A percentile compares a stretch with the other conserved stretches of the same genome.
phyloP scores from a whole-genome alignment of 2,888 invertebrate genomes.

The Candidula unifasciata region DNA sequence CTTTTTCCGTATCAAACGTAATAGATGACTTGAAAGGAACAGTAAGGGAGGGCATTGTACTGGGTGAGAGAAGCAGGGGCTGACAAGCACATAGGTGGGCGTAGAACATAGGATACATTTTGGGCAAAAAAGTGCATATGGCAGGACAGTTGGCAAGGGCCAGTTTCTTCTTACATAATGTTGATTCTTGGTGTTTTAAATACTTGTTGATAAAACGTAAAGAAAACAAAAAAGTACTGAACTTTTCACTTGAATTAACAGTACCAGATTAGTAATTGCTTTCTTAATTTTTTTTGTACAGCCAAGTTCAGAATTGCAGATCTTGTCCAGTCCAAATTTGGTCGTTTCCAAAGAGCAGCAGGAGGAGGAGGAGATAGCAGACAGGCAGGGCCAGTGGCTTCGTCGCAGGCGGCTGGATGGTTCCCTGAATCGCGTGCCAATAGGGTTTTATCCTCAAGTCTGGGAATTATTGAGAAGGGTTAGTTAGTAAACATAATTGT shows the following conservation, averaged over 20 bases:
- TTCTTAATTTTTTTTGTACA: not conserved
- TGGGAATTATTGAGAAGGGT: constrained; percentile 82
- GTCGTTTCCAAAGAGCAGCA: constrained; percentile 43
- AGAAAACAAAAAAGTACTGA: not conserved
- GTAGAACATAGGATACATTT: too few relatives aligned
- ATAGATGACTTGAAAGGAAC: too few relatives aligned
- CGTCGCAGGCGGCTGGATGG: constrained; percentile 95
- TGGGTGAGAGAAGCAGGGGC: too few relatives aligned
- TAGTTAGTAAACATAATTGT: too few relatives aligned
- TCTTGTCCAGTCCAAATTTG: constrained; percentile 34
- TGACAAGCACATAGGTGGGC: too few relatives aligned
- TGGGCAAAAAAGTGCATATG: too few relatives aligned
- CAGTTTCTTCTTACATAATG: too few relatives aligned
- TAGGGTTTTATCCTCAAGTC: constrained; percentile 96
- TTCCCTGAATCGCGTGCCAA: constrained; percentile 96
- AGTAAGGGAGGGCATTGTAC: too few relatives aligned
- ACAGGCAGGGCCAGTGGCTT: constrained; percentile 97
- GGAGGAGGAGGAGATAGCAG: constrained; percentile 76
- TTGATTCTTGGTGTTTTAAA: too few relatives aligned
- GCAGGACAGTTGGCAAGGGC: too few relatives aligned
- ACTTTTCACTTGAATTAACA: not conserved
- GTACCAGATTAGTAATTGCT: not conserved
- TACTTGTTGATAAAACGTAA: not conserved
- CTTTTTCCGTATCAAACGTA: too few relatives aligned
- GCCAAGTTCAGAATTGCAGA: constrained; percentile 48